phyloP scores from a whole-genome alignment of 2,797 vertebrate genomes.

The Paguma larvata region DNA sequence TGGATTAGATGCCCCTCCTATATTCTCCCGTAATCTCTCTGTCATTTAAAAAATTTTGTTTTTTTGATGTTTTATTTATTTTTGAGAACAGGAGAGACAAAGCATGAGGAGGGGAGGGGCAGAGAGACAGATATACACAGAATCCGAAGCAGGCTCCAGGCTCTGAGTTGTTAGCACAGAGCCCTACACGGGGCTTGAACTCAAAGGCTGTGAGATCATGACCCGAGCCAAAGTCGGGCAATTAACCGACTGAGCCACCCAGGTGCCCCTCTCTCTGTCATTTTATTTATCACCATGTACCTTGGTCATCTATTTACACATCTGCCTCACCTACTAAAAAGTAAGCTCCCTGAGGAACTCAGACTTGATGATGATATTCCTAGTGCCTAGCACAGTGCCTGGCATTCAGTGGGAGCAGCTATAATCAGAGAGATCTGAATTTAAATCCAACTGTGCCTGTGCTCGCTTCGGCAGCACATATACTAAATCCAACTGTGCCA shows the following conservation, averaged over 20 bases:
- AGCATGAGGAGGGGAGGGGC: too few relatives aligned
- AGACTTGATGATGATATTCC: not conserved
- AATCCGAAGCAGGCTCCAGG: too few relatives aligned
- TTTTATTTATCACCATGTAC: not conserved
- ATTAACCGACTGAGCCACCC: too few relatives aligned
- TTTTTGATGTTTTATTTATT: too few relatives aligned
- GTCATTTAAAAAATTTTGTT: too few relatives aligned
- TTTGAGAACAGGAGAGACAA: too few relatives aligned
- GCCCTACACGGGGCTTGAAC: too few relatives aligned
- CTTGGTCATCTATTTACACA: conserved; percentile 28
- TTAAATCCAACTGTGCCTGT: not conserved
- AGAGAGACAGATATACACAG: too few relatives aligned
- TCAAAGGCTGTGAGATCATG: too few relatives aligned
- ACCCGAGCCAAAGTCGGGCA: too few relatives aligned
- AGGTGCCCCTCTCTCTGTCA: not conserved
- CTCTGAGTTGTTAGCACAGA: too few relatives aligned
- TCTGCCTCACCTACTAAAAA: not conserved
- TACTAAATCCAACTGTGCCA: not conserved
- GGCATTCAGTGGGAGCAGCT: not conserved
- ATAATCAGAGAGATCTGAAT: conserved; percentile 19
- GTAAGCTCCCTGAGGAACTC: not conserved
- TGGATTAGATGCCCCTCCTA: not conserved
- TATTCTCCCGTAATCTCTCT: not conserved
- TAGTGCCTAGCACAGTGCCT: not conserved
- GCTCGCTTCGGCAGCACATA: too few relatives aligned